A percentile compares a stretch with the other conserved stretches of the same genome.
phyloP scores from a whole-genome alignment of 2,888 invertebrate species.

The Drosophila limbata region DNA sequence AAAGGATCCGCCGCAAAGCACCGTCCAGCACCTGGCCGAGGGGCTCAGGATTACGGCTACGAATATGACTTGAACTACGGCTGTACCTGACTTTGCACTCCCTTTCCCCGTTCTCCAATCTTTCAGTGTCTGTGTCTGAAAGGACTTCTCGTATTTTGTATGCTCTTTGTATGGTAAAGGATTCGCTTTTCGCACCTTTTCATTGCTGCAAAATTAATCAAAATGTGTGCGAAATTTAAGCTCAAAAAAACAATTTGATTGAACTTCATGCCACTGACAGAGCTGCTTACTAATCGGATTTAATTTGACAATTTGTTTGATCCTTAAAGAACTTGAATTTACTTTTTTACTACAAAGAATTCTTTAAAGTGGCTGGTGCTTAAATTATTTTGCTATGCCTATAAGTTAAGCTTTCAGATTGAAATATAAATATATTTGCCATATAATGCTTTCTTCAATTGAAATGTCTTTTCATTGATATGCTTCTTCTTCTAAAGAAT shows the following conservation, averaged over 20 bases:
- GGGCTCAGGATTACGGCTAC: conserved; percentile 34
- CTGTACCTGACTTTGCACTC: conserved; percentile 15
- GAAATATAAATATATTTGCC: too few relatives aligned
- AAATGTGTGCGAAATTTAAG: conserved; percentile 79
- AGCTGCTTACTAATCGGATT: conserved; percentile 13
- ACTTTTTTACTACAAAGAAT: background rate
- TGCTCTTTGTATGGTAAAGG: conserved; percentile 76
- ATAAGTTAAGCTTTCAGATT: too few relatives aligned
- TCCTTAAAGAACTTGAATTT: background rate
- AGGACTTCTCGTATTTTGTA: conserved; percentile 73
- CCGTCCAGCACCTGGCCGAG: conserved; percentile 21
- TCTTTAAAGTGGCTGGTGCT: background rate
- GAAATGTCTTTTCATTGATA: background rate
- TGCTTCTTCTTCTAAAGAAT: too few relatives aligned
- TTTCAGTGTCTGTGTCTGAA: conserved; percentile 45
- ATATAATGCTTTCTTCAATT: background rate
- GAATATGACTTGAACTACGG: conserved; percentile 45
- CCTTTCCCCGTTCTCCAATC: background rate
- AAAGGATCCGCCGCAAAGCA: conserved; percentile 54
- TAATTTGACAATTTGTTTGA: background rate
- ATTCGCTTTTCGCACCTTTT: conserved; percentile 62
- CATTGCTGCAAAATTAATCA: conserved; percentile 74
- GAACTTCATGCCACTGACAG: background rate
- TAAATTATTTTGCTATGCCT: too few relatives aligned
- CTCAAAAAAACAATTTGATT: conserved; percentile 45